These are phyloP conservation scores for Parazoanthus darwini DNA, from an alignment of 92 coral and sea anemone genomes.

Conservation along the genomic window DNA sequence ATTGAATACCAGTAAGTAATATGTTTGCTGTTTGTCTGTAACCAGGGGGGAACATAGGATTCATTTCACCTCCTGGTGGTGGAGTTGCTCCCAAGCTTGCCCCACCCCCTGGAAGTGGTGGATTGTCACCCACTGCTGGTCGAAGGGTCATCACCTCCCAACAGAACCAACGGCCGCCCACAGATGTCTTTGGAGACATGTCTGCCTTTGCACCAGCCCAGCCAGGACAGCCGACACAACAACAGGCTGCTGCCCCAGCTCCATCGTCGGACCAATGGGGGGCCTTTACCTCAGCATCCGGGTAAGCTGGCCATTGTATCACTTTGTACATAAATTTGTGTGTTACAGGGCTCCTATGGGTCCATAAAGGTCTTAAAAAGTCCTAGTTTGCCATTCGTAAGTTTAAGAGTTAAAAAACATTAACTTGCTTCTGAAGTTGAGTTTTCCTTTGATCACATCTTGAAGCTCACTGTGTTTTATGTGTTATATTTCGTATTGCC, in stretches of 20 bases:
- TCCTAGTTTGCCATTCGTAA: too few species aligned
- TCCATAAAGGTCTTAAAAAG: too few species aligned
- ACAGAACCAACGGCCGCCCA: constrained; percentile 48
- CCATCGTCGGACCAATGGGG: constrained; percentile 81
- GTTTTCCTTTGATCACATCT: too few species aligned
- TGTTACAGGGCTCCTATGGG: background rate
- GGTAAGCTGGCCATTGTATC: constrained; percentile 27
- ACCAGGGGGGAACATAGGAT: constrained; percentile 78
- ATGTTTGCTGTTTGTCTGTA: background rate
- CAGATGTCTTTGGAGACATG: constrained; percentile 50
- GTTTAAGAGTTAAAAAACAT: too few species aligned
- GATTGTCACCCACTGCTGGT: constrained; percentile 71
- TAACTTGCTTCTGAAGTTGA: too few species aligned
- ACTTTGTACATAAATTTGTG: background rate
- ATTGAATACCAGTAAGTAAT: background rate
- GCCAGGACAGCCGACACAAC: constrained; percentile 60
- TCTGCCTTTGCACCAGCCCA: constrained; percentile 55
- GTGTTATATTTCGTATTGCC: too few species aligned
- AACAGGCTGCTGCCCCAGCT: constrained; percentile 48
- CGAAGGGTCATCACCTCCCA: constrained; percentile 54
- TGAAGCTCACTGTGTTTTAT: too few species aligned
- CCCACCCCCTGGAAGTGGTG: constrained; percentile 90
- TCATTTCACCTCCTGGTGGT: constrained; percentile 89
- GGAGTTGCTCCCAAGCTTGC: constrained; percentile 81
- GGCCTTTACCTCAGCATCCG: constrained; percentile 90